phyloP scores from a whole-genome alignment of 2,113 vertebrate genomes.

The Xenotilapia leptura region DNA sequence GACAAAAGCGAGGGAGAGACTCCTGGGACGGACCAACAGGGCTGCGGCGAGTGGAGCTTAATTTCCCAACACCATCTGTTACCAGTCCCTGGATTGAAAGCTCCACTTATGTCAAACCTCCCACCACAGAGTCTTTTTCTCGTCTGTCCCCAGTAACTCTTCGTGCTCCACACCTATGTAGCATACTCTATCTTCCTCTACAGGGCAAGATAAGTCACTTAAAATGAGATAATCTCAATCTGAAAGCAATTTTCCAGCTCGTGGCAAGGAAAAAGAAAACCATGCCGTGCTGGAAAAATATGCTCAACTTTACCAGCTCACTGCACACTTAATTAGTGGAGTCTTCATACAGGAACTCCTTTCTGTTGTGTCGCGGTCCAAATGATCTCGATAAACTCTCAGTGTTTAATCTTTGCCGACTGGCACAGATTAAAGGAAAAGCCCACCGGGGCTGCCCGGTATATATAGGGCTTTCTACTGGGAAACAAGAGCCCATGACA shows the following conservation, averaged over 20 bases:
- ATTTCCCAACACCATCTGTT: conserved; percentile 91
- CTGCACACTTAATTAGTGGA: background rate
- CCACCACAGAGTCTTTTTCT: conserved; percentile 37
- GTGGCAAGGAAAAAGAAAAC: background rate
- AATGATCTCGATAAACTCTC: conserved; percentile 23
- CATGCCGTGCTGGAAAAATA: background rate
- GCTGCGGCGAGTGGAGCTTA: conserved; percentile 77
- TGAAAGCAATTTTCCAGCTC: conserved; percentile 20
- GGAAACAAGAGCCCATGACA: conserved; percentile 13
- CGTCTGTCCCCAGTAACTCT: conserved; percentile 2
- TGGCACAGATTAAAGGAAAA: conserved; percentile 27
- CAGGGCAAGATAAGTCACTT: background rate
- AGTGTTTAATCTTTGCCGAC: conserved; percentile 11
- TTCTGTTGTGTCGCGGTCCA: background rate
- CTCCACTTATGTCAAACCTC: conserved; percentile 78
- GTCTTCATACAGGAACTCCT: background rate
- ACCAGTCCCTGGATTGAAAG: conserved; percentile 75
- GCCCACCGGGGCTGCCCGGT: conserved; percentile 5
- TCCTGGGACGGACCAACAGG: conserved; percentile 68
- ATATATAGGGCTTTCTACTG: conserved; percentile 4
- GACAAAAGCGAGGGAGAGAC: conserved; percentile 43
- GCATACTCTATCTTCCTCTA: background rate
- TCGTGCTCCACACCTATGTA: background rate
- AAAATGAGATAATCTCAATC: background rate
- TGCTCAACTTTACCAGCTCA: background rate